These are phyloP conservation scores for Drosophila cracens DNA, from an alignment of 2,888 invertebrate species.

Conservation along the genomic window DNA sequence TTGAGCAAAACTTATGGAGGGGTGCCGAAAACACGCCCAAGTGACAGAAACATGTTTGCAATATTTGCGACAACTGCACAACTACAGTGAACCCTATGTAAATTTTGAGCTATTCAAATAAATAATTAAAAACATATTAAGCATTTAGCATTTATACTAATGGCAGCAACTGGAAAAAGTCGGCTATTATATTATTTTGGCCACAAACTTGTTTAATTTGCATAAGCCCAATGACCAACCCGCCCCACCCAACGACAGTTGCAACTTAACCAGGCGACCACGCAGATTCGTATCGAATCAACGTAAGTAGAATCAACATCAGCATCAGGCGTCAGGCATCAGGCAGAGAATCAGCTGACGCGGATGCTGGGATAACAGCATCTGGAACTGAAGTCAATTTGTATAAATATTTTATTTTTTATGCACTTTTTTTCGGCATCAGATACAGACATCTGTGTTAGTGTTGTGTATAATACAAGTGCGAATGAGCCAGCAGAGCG, in stretches of 20 bases:
- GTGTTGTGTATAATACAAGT: conserved; percentile 66
- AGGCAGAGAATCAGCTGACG: conserved; percentile 43
- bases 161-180: conserved; percentile 47
- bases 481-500: background rate
- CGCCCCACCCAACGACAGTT: conserved; percentile 25
- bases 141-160: conserved; percentile 15
- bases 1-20: conserved; percentile 30
- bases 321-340: background rate
- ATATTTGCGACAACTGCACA: conserved; percentile 12
- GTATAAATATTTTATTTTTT: conserved; percentile 64
- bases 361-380: conserved; percentile 66
- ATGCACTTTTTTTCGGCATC: conserved; percentile 72
- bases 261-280: conserved; percentile 24
- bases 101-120: conserved; percentile 55
- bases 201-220: conserved; percentile 78
- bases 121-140: conserved; percentile 51
- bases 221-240: conserved; percentile 57
- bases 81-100: conserved; percentile 42
- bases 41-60: conserved; percentile 68
- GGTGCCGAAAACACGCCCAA: conserved; percentile 39
- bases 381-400: conserved; percentile 9
- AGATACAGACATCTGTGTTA: conserved; percentile 40
- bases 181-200: conserved; percentile 58
- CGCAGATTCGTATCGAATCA: conserved; percentile 41
- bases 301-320: conserved; percentile 2